These are phyloP conservation scores for Urosaurus nigricauda DNA, from an alignment of 2,797 vertebrate species.

Conservation along the genomic window DNA sequence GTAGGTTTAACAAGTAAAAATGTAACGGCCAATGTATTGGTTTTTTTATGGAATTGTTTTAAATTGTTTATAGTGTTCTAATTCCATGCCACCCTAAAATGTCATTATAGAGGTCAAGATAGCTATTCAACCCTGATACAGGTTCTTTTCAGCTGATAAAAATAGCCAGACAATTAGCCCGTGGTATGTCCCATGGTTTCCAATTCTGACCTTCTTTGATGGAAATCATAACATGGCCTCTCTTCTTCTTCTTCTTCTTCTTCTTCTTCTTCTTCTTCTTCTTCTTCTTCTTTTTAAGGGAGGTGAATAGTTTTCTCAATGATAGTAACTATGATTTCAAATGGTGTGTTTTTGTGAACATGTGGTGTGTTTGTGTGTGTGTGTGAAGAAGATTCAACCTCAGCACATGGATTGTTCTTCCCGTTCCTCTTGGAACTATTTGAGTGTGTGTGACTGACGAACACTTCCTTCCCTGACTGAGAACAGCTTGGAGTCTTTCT, in stretches of 20 bases:
- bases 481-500: slow-evolving; percentile 26
- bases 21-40: no score
- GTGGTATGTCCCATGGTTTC: not conserved
- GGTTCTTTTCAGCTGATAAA: no score
- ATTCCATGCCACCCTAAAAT: no score
- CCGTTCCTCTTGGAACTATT: not conserved
- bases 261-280: no score
- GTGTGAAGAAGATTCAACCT: slow-evolving; percentile 6
- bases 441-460: not conserved
- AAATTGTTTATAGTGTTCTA: no score
- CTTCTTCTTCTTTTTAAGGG: no score
- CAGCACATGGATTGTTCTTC: not conserved
- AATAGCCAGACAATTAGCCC: fast-evolving
- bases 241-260: no score
- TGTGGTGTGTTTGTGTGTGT: fast-evolving
- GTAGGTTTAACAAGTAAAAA: no score
- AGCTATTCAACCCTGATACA: no score
- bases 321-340: not conserved
- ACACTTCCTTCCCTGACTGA: not conserved
- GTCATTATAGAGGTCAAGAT: no score
- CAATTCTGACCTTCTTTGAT: not conserved
- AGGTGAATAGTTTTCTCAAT: not conserved
- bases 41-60: no score
- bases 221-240: not conserved
- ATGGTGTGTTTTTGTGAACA: not conserved